These are phyloP conservation scores for Eleutherodactylus coqui DNA, from an alignment of 2,797 vertebrate genomes.

Conservation along the genomic window DNA sequence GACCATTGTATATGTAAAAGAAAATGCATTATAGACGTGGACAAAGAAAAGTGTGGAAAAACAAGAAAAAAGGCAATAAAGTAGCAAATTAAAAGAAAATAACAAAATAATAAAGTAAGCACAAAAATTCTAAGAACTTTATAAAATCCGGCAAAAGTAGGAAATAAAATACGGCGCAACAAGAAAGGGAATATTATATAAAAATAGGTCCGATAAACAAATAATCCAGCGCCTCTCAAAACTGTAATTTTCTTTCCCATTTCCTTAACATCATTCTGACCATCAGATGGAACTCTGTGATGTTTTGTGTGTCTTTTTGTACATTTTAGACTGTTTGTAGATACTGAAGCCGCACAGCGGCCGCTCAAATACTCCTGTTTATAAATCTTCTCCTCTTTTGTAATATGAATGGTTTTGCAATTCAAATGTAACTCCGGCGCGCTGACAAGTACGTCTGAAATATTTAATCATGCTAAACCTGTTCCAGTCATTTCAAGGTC, in stretches of 20 bases:
- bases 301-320: not conserved
- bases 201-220: not conserved
- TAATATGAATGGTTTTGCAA: slow-evolving; percentile 60
- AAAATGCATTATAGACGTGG: not conserved
- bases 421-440: slow-evolving; percentile 51
- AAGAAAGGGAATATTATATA: not conserved
- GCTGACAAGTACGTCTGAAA: slow-evolving; percentile 58
- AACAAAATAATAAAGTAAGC: not conserved
- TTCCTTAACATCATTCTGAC: slow-evolving; percentile 32
- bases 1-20: not conserved
- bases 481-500: slow-evolving; percentile 61
- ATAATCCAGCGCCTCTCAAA: not conserved
- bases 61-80: not conserved
- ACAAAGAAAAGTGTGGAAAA: not conserved
- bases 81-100: not conserved
- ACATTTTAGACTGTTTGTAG: slow-evolving; percentile 16
- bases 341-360: not conserved
- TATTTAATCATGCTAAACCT: slow-evolving; percentile 61
- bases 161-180: not conserved
- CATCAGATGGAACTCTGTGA: not conserved
- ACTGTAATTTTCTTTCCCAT: slow-evolving; percentile 31
- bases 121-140: not conserved
- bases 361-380: slow-evolving; percentile 29
- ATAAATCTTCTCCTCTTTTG: slow-evolving; percentile 43
- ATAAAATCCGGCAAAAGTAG: not conserved